Base-by-base conservation (phyloP, 2,888 invertebrate genomes). In the Drosophila mimetica region DNA sequence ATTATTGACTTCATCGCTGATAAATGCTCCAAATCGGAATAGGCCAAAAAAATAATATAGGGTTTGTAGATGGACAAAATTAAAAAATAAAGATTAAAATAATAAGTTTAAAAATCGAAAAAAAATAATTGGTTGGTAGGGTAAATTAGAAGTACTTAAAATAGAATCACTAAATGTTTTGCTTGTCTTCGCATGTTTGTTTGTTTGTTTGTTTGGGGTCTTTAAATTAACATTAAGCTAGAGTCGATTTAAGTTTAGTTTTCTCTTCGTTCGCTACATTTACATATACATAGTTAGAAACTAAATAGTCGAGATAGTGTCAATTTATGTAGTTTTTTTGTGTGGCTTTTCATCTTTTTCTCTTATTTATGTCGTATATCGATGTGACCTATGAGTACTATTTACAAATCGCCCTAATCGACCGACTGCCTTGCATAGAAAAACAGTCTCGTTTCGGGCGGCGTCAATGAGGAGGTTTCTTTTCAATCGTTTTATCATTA, bases 91-190 rank as follows among this genome's bases (percentile, higher is more conserved):
- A 65, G 13, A 71, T 64, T 67, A 58, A 79, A 84, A 77, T 65
- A 73, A 66, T 60, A 32, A 59, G 42, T 57, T 57, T 52, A 74
- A 58, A 63, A 52, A 18, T 64, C 54, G 64, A 42, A 59, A 58
- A 71, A 71, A 63, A 63, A 44, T 22, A 32, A 47, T 41, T 44
- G 28, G 50, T 44, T 50, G 52, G 41, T 46, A 72, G 63, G 54
- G 57, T 70, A 65, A 71, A 72, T 71, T 60, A 71, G 71, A 66
- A 79, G 80, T 80, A 81, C 89, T 88, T 88, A 86, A 77, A 71
- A 76, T 86, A 86, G 76, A 87, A 89, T 89, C 89, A 87, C 89
- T 87, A 89, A 82, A 82, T 79, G 73, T 87, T 83, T 75, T 70
- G 74, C 69, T 77, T 81, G 83, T 87, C 80, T 77, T 89, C 84